Evolutionary conservation across 2,888 invertebrate genomes (phyloP).

Genomic region (Rapana venosa): DNA sequence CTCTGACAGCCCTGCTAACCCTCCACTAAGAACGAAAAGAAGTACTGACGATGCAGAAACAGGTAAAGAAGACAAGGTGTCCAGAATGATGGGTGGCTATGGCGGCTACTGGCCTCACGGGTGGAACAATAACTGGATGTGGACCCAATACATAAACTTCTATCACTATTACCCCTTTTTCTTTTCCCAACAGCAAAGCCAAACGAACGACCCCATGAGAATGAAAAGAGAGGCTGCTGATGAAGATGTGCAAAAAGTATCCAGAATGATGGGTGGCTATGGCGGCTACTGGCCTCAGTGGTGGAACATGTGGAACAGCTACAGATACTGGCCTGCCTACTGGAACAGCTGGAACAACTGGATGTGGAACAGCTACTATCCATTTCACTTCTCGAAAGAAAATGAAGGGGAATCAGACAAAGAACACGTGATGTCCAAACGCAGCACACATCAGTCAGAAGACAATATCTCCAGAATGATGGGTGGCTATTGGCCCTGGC

Average conservation of each 20-base stretch:
- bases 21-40: background rate
- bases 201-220: background rate
- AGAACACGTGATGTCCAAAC: background rate
- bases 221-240: background rate
- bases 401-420: background rate
- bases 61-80: background rate
- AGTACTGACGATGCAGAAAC: too few species aligned
- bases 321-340: constrained; percentile 26
- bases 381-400: background rate
- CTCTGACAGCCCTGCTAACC: background rate
- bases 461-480: constrained; percentile 2
- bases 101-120: constrained; percentile 20
- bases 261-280: constrained; percentile 14
- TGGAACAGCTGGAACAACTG: constrained; percentile 4
- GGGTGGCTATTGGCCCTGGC: constrained; percentile 34
- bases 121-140: constrained; percentile 25
- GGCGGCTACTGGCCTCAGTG: background rate
- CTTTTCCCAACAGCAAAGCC: background rate
- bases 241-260: background rate
- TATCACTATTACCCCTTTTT: background rate
- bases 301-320: constrained; percentile 28
- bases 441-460: background rate
- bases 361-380: background rate
- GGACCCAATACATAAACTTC: background rate
- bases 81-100: constrained; percentile 36